Evolutionary conservation across 2,797 vertebrate species (phyloP).

Genomic region (Acridotheres tristis): DNA sequence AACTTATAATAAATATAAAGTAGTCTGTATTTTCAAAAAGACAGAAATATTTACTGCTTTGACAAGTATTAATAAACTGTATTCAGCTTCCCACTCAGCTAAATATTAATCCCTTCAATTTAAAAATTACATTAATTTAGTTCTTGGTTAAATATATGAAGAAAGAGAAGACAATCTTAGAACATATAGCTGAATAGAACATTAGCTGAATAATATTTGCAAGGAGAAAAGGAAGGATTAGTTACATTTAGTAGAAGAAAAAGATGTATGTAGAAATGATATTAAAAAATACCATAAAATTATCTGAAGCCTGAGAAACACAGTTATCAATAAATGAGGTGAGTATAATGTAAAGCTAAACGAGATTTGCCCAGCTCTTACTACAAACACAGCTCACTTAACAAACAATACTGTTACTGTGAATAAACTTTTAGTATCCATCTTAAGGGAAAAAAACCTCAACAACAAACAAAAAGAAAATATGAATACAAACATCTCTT

Average conservation of each 20-base stretch:
- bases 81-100: not conserved
- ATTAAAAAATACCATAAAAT: not conserved
- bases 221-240: not conserved
- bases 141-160: not conserved
- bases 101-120: not conserved
- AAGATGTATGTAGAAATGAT: not conserved
- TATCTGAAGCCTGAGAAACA: not conserved
- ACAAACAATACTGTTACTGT: not conserved
- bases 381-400: not conserved
- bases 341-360: not conserved
- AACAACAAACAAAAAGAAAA: not conserved
- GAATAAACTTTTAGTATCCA: not conserved
- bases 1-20: not conserved
- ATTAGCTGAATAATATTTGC: not conserved
- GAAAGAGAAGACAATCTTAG: not conserved
- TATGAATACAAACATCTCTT: not conserved
- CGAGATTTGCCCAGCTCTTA: not conserved
- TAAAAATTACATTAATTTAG: not conserved
- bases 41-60: not conserved
- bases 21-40: not conserved
- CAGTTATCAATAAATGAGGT: not conserved
- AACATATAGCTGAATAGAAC: not conserved
- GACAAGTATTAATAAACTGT: not conserved
- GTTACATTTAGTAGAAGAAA: not conserved
- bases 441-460: rapidly evolving